A percentile compares a stretch with the other conserved stretches of the same genome.
These are phyloP conservation scores for Bucco capensis DNA, from an alignment of 2,113 vertebrate genomes.

Conservation along the genomic window DNA sequence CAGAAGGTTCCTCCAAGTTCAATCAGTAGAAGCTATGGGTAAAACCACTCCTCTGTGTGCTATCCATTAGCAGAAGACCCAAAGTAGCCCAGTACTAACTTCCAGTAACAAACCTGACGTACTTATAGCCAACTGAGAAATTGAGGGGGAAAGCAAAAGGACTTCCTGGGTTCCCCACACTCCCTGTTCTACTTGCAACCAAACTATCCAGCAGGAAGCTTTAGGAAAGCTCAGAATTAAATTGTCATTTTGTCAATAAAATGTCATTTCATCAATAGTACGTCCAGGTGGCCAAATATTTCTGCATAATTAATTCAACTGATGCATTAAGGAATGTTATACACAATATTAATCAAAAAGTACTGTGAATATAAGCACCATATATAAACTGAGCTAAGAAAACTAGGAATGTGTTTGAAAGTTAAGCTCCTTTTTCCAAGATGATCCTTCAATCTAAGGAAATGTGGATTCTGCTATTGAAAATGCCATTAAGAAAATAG, in stretches of 20 bases:
- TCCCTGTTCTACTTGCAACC: not conserved
- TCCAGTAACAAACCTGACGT: not conserved
- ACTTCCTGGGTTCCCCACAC: not conserved
- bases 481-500: constrained; percentile 49
- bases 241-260: constrained; percentile 77
- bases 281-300: constrained; percentile 37
- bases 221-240: constrained; percentile 64
- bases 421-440: not conserved
- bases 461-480: not conserved
- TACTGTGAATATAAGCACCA: constrained; percentile 41
- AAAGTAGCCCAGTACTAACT: not conserved
- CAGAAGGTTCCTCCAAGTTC: not conserved
- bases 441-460: not conserved
- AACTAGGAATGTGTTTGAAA: constrained; percentile 18
- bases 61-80: not conserved
- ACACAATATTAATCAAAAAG: constrained; percentile 74
- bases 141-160: not conserved
- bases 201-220: constrained; percentile 15
- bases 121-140: not conserved
- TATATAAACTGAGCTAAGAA: constrained; percentile 49
- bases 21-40: not conserved
- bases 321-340: constrained; percentile 74
- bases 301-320: constrained; percentile 75
- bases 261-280: constrained; percentile 67
- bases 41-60: not conserved